Percentiles rank a stretch among this genome's conserved stretches.
Evolutionary conservation across 2,797 vertebrate genomes (phyloP).

Genomic region (Cryptoblepharus egeriae): DNA sequence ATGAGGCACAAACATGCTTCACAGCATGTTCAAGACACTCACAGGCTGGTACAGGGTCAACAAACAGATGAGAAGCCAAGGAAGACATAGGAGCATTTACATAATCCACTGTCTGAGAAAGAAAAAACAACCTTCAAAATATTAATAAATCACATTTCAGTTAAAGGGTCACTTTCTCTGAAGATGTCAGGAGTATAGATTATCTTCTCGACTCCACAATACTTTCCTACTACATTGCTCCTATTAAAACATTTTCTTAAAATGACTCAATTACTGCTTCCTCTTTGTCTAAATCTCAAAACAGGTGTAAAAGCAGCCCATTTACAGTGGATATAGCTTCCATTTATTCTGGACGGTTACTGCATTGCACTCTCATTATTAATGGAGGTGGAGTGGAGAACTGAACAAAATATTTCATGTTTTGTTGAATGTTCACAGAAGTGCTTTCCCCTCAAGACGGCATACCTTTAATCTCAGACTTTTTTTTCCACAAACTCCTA

Average conservation of each 20-base stretch:
- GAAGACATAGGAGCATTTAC: neutral
- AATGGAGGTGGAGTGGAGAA: neutral
- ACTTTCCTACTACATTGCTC: neutral
- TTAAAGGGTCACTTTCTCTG: neutral
- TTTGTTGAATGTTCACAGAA: constrained; percentile 11
- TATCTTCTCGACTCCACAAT: neutral
- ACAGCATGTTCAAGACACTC: too few relatives aligned
- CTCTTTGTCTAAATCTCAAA: neutral
- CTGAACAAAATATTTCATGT: neutral
- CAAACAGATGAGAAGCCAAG: neutral
- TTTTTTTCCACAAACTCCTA: constrained; percentile 7
- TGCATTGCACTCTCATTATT: constrained; percentile 11
- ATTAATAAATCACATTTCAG: constrained; percentile 9
- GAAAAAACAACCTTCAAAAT: neutral
- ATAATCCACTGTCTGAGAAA: constrained; percentile 1
- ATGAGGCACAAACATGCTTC: too few relatives aligned
- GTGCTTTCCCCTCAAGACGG: constrained; percentile 14
- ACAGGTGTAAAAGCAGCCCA: neutral
- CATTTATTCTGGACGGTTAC: neutral
- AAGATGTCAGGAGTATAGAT: neutral
- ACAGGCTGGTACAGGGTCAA: too few relatives aligned
- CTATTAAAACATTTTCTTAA: constrained; percentile 2
- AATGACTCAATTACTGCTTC: neutral
- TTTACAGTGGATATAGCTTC: neutral
- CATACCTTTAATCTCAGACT: constrained; percentile 5